Conservation (phyloP, 2,797 vertebrate genomes). For the Trematomus bernacchii region DNA sequence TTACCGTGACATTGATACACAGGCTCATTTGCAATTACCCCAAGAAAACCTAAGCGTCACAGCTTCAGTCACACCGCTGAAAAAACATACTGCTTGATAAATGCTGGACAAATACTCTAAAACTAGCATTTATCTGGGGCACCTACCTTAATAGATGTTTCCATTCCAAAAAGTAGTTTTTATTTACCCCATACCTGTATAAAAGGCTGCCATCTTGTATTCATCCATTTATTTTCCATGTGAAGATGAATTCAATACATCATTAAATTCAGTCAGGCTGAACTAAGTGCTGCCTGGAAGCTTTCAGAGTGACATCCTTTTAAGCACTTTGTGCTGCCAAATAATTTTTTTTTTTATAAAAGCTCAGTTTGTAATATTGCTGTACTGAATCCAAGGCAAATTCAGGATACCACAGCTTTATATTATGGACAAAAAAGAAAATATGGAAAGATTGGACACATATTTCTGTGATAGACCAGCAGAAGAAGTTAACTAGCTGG, state of each 20-base stretch:
- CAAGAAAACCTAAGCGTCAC: constrained; percentile 7
- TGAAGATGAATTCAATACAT: constrained; percentile 24
- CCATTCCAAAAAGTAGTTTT: not conserved
- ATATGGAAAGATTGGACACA: not conserved
- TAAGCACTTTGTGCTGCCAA: constrained; percentile 14
- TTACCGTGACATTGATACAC: constrained; percentile 24
- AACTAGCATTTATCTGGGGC: not conserved
- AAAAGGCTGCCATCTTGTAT: not conserved
- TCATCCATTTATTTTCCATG: constrained; percentile 28
- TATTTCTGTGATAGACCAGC: not conserved
- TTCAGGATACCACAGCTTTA: not conserved
- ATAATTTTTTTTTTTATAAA: constrained; percentile 27
- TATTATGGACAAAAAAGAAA: not conserved
- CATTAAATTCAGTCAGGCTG: constrained; percentile 41
- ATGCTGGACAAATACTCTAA: not conserved
- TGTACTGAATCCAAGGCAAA: not conserved
- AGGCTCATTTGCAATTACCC: constrained; percentile 15
- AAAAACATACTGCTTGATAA: not conserved
- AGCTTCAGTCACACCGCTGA: constrained; percentile 4
- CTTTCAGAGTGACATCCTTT: constrained; percentile 34
- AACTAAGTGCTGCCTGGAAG: constrained; percentile 52
- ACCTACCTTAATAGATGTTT: not conserved
- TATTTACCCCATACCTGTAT: not conserved
- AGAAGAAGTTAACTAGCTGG: not conserved
- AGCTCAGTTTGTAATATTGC: constrained; percentile 24